Percentiles rank a stretch among this genome's conserved stretches.
Evolutionary conservation across 2,888 invertebrate species (phyloP).

Genomic region (Yponomeuta evonymella): DNA sequence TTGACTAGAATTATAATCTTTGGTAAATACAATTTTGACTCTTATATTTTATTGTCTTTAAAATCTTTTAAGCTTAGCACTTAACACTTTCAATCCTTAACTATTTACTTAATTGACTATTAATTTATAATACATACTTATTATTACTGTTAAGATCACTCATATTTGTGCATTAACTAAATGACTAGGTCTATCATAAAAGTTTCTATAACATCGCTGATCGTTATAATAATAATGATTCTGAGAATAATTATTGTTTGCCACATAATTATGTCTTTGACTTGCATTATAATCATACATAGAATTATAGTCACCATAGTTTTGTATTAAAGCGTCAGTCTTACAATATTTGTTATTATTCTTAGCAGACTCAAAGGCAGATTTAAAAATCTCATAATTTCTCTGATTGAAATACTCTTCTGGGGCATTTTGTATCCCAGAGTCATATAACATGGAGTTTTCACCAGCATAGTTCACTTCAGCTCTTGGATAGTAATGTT

Average conservation of each 20-base stretch:
- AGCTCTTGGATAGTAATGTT: constrained; percentile 44
- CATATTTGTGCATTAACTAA: constrained; percentile 63
- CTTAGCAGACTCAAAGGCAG: constrained; percentile 72
- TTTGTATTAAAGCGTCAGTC: constrained; percentile 36
- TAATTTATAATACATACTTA: not conserved
- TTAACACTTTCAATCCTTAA: not conserved
- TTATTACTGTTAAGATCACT: constrained; percentile 19
- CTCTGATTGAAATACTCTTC: constrained; percentile 64
- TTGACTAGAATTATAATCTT: constrained; percentile 8
- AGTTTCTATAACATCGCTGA: constrained; percentile 59
- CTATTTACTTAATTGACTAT: not conserved
- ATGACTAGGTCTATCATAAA: constrained; percentile 51
- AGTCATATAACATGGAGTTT: constrained; percentile 27
- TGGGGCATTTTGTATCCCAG: constrained; percentile 27
- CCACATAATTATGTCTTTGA: constrained; percentile 45
- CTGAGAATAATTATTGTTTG: constrained; percentile 44
- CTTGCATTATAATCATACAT: constrained; percentile 37
- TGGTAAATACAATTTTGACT: constrained; percentile 7
- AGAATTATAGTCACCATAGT: constrained; percentile 40
- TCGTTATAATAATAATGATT: constrained; percentile 54
- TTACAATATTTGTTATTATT: constrained; percentile 43
- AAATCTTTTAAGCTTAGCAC: not conserved
- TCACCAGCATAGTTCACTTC: constrained; percentile 35
- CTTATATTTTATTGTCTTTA: constrained; percentile 9
- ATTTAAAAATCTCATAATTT: constrained; percentile 77